A percentile compares a stretch with the other conserved stretches of the same genome.
Conservation (phyloP, 2,113 vertebrate genomes). For the Vidua chalybeata region DNA sequence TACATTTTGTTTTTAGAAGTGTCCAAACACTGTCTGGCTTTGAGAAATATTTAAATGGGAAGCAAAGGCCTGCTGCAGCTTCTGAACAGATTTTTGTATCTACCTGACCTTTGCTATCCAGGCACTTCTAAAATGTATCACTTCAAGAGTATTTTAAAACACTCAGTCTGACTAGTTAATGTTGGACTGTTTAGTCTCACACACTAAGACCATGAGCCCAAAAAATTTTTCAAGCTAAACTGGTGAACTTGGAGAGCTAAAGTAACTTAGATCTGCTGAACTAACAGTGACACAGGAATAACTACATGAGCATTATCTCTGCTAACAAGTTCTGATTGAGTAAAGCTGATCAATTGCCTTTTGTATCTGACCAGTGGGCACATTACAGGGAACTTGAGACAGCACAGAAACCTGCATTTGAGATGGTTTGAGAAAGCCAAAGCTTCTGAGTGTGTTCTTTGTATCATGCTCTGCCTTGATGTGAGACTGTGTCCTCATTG, state of each 20-base stretch:
- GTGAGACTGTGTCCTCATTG: background rate
- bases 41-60: background rate
- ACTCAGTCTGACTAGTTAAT: background rate
- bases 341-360: background rate
- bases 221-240: background rate
- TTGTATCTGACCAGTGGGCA: background rate
- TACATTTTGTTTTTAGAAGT: background rate
- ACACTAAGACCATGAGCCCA: background rate
- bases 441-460: background rate
- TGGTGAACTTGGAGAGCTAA: background rate
- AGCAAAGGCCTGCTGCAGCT: background rate
- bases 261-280: background rate
- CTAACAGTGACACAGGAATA: background rate
- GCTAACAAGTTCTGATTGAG: background rate
- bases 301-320: background rate
- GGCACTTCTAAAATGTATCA: background rate
- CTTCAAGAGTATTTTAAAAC: background rate
- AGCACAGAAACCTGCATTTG: background rate
- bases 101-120: background rate
- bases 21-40: background rate
- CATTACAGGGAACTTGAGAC: background rate
- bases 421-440: background rate
- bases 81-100: background rate
- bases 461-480: background rate
- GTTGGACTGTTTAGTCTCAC: background rate